A percentile compares a stretch with the other conserved stretches of the same genome.
Evolutionary conservation across 1,140 invertebrate species (phyloP).

Genomic region (Ceratina japonica): DNA sequence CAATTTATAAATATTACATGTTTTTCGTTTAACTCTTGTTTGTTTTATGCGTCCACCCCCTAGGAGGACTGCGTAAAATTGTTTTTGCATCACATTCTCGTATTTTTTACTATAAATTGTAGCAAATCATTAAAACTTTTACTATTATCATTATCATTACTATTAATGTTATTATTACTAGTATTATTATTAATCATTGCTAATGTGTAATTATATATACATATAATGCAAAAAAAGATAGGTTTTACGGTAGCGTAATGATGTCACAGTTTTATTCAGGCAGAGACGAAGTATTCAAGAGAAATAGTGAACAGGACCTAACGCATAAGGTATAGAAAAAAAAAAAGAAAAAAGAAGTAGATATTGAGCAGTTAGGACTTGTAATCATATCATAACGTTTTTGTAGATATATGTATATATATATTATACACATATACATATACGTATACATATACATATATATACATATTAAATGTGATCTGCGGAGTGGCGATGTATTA

Average conservation of each 20-base stretch:
- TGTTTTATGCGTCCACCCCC: background rate
- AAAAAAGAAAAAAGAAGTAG: constrained; percentile 47
- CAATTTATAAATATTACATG: constrained; percentile 14
- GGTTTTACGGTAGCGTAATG: constrained; percentile 41
- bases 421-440: constrained; percentile 14
- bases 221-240: constrained; percentile 49
- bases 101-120: constrained; percentile 45
- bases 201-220: constrained; percentile 48
- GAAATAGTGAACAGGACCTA: constrained; percentile 63
- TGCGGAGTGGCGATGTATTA: constrained; percentile 51
- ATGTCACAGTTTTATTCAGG: constrained; percentile 46
- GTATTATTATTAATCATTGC: constrained; percentile 3
- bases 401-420: constrained; percentile 67
- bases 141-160: constrained; percentile 32
- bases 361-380: constrained; percentile 62
- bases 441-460: background rate
- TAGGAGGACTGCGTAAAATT: constrained; percentile 30
- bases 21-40: constrained; percentile 23
- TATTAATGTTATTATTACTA: background rate
- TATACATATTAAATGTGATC: constrained; percentile 59
- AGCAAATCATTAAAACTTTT: background rate
- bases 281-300: constrained; percentile 9
- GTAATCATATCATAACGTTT: constrained; percentile 68
- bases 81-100: constrained; percentile 60
- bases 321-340: constrained; percentile 9